Base-by-base conservation (phyloP, 2,797 vertebrate species). In the Eulemur coronatus region DNA sequence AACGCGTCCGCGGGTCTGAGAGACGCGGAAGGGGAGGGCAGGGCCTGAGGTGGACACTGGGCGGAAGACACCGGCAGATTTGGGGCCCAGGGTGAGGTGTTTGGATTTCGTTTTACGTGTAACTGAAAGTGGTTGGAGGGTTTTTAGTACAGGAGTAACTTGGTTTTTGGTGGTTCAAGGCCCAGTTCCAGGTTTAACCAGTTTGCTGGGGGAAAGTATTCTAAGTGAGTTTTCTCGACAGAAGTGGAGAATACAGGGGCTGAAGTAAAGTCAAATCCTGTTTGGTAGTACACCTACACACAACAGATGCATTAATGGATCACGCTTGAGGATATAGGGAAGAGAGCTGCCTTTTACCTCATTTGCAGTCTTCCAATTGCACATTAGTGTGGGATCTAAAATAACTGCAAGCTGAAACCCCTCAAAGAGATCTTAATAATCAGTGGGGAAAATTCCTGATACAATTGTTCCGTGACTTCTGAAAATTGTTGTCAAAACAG, bases 191-290 rank as follows among this genome's bases (percentile, higher is more conserved):
- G 18, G 30, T 80, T 86, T 79, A 70, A 89, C 67, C 85, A 43
- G 3, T 86, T 96, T 85, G 17, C 48, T 90, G 35, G 50, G 4
- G 41, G 22, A 48, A 67, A 87, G 41, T 50, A 52, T 7, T 59
- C 9, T 86, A 79, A 82, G 52, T 38, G n/a, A 13, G 12, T 69
- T 26, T 63, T 88, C 79, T 90, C 92, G 43, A 38, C 50, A 73
- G 92, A 96, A 75, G 46, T 48, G 69, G 46, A 76, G 50, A 57
- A 4, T 79, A 33, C n/a, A 70, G 35, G 17, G 55, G 95, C 63
- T 91, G n/a, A 86, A 35, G 28, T 86, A 67, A 82, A n/a, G 72
- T 80, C 69, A 91, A 20, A 55, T 69, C 80, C 95, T 94, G 50
- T 75, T 89, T 72, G 41, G 30, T 75, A 24, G 14, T 38, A 7